Base-by-base conservation (phyloP, 2,888 invertebrate species). In the Lottia gigantea region DNA sequence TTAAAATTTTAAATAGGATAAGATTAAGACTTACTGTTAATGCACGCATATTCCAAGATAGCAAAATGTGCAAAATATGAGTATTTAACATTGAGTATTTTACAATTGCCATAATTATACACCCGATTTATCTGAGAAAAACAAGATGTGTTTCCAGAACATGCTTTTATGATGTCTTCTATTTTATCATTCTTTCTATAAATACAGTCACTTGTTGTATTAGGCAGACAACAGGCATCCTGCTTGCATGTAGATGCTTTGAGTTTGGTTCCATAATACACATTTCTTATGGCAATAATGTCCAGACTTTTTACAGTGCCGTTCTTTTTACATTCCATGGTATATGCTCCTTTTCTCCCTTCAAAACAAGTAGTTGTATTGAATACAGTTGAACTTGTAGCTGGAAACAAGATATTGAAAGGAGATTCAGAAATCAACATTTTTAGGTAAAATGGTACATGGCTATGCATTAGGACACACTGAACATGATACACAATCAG, bases 11-110 rank as follows among this genome's bases (percentile, higher is more conserved):
- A 40, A 40, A 40, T 8, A 40, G 11, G 40, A 40, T 8, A 40
- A 40, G 40, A 8, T 2, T n/a, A 8, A 49, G 1, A 61, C 69
- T 65, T 61, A 69, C 69, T 46, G 19, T 69, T 69, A 40, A 69
- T 64, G 16, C 69, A 69, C 19, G 65, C 64, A 45, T 65, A 69
- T 65, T 69, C 65, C 45, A 69, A 19, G 14, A 55, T 19, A 40
- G 64, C 55, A 25, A 45, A 69, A 14, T 64, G 45, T 23, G 69
- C 65, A 12, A 26, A 23, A 2, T 15, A 3, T n/a, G 23, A 16
- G 40, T 64, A 69, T 16, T 15, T n/a, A 14, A 7, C 16, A 19
- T n/a, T n/a, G n/a, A 40, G 7, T 1, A 25, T n/a, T n/a, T 47
- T n/a, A 61, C 69, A 69, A 7, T 11, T 25, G 19, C 23, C n/a